phyloP scores from a whole-genome alignment of 2,113 vertebrate genomes.

The Ictalurus punctatus region DNA sequence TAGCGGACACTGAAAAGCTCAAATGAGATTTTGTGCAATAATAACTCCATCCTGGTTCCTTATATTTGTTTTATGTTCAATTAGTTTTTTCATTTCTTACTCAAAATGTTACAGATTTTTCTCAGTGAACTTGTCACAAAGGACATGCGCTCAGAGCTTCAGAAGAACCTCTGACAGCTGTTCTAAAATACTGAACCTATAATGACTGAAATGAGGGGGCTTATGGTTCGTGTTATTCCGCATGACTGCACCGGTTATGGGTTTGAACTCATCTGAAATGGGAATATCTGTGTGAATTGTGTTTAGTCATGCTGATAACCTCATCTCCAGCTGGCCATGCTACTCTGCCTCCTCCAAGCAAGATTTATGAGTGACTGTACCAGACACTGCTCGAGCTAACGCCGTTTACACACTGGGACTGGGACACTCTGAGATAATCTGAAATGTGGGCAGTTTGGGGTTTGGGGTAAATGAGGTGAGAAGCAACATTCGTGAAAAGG shows the following conservation, averaged over 20 bases:
- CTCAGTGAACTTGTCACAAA: background rate
- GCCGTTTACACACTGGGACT: background rate
- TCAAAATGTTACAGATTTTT: conserved; percentile 6
- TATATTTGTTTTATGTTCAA: background rate
- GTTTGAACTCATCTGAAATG: conserved; percentile 26
- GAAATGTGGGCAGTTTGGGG: background rate
- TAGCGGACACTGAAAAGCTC: background rate
- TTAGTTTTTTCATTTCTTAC: background rate
- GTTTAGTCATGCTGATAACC: conserved; percentile 30
- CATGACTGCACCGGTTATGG: conserved; percentile 15
- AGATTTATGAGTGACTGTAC: conserved; percentile 13
- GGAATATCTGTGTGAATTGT: conserved; percentile 21
- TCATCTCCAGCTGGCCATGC: background rate
- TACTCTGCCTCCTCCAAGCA: background rate
- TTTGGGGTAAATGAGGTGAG: background rate
- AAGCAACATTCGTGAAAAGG: background rate
- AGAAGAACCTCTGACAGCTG: background rate
- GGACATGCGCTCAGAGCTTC: background rate
- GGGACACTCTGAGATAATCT: background rate
- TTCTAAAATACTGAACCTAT: conserved; percentile 19
- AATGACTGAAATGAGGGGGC: background rate
- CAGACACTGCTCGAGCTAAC: background rate
- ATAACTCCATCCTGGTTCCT: background rate
- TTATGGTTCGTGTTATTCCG: conserved; percentile 6
- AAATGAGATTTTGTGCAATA: background rate